Conservation (phyloP, 1,140 invertebrate genomes). For the Vanessa tameamea region DNA sequence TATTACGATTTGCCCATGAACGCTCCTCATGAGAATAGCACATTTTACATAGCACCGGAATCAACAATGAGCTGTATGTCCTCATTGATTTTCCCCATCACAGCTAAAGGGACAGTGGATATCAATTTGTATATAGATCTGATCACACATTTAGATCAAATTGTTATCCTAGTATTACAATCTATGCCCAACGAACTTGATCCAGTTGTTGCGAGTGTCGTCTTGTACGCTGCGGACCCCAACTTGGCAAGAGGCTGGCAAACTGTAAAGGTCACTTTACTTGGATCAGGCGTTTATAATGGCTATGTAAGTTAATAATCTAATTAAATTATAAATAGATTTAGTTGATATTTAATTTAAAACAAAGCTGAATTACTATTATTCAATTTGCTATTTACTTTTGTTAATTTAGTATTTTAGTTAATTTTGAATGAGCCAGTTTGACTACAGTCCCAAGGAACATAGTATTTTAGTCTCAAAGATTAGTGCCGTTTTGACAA, state of each 20-base stretch:
- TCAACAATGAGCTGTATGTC: slow-evolving; percentile 40
- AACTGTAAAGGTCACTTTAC: neutral
- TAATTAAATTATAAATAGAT: too few relatives aligned
- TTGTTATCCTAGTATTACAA: slow-evolving; percentile 42
- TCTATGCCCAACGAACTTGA: neutral
- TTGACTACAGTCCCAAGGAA: too few relatives aligned
- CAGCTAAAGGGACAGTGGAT: slow-evolving; percentile 37
- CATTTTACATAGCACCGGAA: slow-evolving; percentile 36
- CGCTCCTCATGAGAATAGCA: slow-evolving; percentile 25
- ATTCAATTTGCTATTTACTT: too few relatives aligned
- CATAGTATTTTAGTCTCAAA: too few relatives aligned
- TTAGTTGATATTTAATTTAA: too few relatives aligned
- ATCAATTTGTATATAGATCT: slow-evolving; percentile 41
- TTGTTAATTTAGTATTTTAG: too few relatives aligned
- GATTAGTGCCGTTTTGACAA: too few relatives aligned
- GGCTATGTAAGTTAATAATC: too few relatives aligned
- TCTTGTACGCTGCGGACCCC: too few relatives aligned
- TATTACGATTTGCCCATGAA: slow-evolving; percentile 34
- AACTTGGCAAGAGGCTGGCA: neutral
- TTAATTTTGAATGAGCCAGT: too few relatives aligned
- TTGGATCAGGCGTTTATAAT: too few relatives aligned
- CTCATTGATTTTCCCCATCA: slow-evolving; percentile 42
- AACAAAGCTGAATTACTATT: too few relatives aligned
- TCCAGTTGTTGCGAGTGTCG: neutral
- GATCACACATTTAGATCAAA: slow-evolving; percentile 29